A percentile compares a stretch with the other conserved stretches of the same genome.
phyloP scores from a whole-genome alignment of 2,113 vertebrate species.

The Anguilla japonica region DNA sequence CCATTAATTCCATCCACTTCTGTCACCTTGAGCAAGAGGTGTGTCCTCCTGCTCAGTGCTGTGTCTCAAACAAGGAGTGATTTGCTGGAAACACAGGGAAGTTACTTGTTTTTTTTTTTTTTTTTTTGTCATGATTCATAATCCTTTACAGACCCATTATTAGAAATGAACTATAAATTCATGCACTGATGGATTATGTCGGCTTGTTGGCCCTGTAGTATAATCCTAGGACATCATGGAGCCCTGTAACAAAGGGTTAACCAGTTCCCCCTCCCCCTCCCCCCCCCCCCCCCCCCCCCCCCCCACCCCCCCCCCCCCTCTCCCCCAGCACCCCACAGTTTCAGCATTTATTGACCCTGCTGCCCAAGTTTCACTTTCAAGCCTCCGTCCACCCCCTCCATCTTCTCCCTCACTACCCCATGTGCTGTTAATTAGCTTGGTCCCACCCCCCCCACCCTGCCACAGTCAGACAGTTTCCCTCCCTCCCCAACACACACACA shows the following conservation, averaged over 20 bases:
- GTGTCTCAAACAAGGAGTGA: constrained; percentile 23
- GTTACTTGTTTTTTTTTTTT: constrained; percentile 26
- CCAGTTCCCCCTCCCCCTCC: constrained; percentile 27
- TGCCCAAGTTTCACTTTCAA: constrained; percentile 25
- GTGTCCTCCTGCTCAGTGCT: constrained; percentile 57
- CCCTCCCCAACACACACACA: constrained; percentile 5
- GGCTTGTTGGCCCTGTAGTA: constrained; percentile 10
- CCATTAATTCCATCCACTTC: constrained; percentile 57
- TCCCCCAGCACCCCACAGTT: not conserved
- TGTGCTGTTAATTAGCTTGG: constrained; percentile 78
- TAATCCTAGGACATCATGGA: constrained; percentile 27
- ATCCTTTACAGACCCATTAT: not conserved
- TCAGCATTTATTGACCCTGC: constrained; percentile 1
- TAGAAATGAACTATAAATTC: not conserved
- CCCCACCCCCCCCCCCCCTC: not conserved
- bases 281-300: constrained; percentile 18
- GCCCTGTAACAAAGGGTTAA: constrained; percentile 46
- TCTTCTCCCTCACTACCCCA: constrained; percentile 67
- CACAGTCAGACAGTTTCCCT: constrained; percentile 61
- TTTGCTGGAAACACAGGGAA: constrained; percentile 44
- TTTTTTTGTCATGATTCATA: not conserved
- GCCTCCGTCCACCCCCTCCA: constrained; percentile 52
- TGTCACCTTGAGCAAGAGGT: constrained; percentile 59
- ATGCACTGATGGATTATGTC: not conserved
- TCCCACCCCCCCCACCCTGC: not conserved